phyloP scores from a whole-genome alignment of 2,888 invertebrate species.

The Congeria kusceri region DNA sequence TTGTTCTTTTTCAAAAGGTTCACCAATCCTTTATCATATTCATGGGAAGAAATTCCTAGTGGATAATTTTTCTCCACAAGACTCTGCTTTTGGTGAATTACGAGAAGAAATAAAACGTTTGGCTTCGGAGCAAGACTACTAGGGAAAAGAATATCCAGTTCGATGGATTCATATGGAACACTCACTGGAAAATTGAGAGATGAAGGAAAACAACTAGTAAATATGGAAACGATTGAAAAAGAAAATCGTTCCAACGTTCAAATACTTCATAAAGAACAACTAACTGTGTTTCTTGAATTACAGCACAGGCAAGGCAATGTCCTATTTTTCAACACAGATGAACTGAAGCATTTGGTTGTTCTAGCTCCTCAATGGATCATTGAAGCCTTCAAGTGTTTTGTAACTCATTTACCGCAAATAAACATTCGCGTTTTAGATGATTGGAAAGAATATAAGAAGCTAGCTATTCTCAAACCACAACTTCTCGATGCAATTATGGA shows the following conservation, averaged over 20 bases:
- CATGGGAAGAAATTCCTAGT: constrained; percentile 33
- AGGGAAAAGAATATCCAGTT: constrained; percentile 45
- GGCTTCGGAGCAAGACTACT: constrained; percentile 34
- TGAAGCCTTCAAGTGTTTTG: constrained; percentile 55
- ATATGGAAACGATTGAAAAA: constrained; percentile 14
- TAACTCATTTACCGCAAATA: constrained; percentile 37
- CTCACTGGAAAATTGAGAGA: constrained; percentile 25
- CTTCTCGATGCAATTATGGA: constrained; percentile 39
- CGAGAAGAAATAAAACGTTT: constrained; percentile 26
- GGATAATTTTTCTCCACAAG: constrained; percentile 19
- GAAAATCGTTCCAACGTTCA: constrained; percentile 17
- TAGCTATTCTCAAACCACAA: constrained; percentile 19
- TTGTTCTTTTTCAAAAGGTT: constrained; percentile 20
- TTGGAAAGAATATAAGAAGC: constrained; percentile 40
- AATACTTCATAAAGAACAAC: constrained; percentile 6
- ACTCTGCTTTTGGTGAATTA: constrained; percentile 21
- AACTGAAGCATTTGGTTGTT: constrained; percentile 35
- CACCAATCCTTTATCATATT: constrained; percentile 29
- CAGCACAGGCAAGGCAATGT: constrained; percentile 55
- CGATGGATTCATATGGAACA: constrained; percentile 55
- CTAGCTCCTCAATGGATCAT: constrained; percentile 58
- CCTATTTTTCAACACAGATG: constrained; percentile 45
- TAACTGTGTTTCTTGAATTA: constrained; percentile 38
- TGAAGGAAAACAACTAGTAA: constrained; percentile 35
- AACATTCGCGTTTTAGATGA: constrained; percentile 15